Evolutionary conservation across 2,113 vertebrate species (phyloP), one percentile per base, ranked within the genome.

Genomic region (Martes martes): DNA sequence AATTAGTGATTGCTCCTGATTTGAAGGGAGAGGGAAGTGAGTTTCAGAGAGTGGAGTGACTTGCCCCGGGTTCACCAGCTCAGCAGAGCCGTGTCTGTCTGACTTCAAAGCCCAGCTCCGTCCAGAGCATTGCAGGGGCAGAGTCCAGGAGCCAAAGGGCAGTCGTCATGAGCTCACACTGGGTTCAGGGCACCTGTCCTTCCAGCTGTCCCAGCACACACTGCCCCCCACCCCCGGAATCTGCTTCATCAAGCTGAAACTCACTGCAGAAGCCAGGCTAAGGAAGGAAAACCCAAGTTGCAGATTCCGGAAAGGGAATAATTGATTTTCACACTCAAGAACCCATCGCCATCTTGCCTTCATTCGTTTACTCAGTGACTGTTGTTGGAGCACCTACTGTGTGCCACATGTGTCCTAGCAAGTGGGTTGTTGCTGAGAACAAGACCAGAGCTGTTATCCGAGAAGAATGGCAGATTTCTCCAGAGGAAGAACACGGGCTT

Each of bases 351-450:
- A 10, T 28, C 69, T 11, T 65, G 15, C 57, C 59, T 24, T 31
- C 55, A 0, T 28, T 85, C 4, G 1, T 42, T 47, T 14, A 11
- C 45, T 14, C 11, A 0, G 71, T 31, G n/a, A 26, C 10, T 11
- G 6, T 3, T 0, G n/a, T 7, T 14, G 3, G 74, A 24, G 19
- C 1, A 2, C 57, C 4, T 4, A 1, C 2, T 5, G 6, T 7
- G 14, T 3, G 55, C 4, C 28, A 6, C 11, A 11, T 9, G 5
- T 50, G 10, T 33, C 7, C 81, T 19, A 50, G 73, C 0, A 1
- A 7, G 6, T 26, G 16, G 11, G 8, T 31, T 33, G 1, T 21
- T 0, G 16, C 47, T 8, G 14, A 2, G 59, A 7, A 6, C 21
- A 2, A 42, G 7, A 14, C 39, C 5, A 50, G 69, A 26, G 23